Percentiles rank a stretch among this genome's conserved stretches.
These are phyloP conservation scores for Himalopsyche japonica DNA, from an alignment of 2,888 invertebrate species.

Conservation along the genomic window DNA sequence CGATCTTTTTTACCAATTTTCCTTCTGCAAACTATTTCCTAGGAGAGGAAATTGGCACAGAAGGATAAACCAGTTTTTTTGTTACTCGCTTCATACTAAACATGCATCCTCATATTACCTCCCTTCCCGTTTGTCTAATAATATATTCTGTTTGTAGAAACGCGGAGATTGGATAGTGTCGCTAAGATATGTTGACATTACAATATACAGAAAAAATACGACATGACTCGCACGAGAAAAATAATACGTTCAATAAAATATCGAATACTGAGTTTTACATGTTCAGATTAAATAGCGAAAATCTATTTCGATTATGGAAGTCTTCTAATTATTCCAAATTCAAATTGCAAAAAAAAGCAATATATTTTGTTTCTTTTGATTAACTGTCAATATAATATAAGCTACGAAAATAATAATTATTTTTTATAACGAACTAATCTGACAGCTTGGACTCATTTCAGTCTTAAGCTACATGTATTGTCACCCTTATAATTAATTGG, in stretches of 20 bases:
- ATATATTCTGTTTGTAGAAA: neutral
- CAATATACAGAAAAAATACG: neutral
- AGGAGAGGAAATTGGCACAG: conserved; percentile 35
- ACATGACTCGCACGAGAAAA: neutral
- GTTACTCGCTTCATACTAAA: conserved; percentile 15
- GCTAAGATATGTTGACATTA: neutral
- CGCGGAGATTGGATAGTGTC: neutral
- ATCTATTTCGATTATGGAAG: too few relatives aligned
- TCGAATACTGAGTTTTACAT: too few relatives aligned
- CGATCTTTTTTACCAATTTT: neutral
- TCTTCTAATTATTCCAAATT: too few relatives aligned
- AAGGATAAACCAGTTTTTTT: conserved; percentile 26
- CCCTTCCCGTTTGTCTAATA: neutral
- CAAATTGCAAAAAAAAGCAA: too few relatives aligned
- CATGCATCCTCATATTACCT: neutral
- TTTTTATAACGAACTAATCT: too few relatives aligned
- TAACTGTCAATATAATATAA: too few relatives aligned
- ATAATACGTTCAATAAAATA: neutral
- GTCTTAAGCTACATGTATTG: too few relatives aligned
- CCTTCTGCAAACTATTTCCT: conserved; percentile 18
- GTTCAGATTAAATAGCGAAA: too few relatives aligned
- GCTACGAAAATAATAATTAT: too few relatives aligned
- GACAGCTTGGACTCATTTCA: too few relatives aligned
- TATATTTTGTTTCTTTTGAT: too few relatives aligned
- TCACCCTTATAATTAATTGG: too few relatives aligned